Conservation (phyloP, 1,140 invertebrate species). For the Phthorimaea operculella region DNA sequence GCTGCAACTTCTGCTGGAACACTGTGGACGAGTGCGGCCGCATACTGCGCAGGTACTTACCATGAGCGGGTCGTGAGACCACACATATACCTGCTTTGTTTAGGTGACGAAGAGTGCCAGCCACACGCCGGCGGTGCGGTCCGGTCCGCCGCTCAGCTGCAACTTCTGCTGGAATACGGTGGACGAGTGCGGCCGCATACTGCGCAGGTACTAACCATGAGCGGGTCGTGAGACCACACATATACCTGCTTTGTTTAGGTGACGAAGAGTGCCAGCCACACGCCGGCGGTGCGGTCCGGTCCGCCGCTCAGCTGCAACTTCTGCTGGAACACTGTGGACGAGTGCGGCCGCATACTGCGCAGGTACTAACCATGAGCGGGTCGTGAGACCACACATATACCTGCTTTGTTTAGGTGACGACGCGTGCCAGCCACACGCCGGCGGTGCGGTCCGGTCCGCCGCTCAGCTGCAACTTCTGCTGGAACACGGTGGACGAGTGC, state of each 20-base stretch:
- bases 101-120: constrained; percentile 33
- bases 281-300: constrained; percentile 80
- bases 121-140: constrained; percentile 82
- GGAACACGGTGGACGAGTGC: constrained; percentile 86
- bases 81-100: constrained; percentile 2
- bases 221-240: not conserved
- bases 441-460: constrained; percentile 82
- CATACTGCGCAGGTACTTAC: constrained; percentile 70
- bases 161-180: constrained; percentile 91
- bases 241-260: constrained; percentile 10
- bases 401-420: constrained; percentile 16
- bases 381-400: not conserved
- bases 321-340: constrained; percentile 89
- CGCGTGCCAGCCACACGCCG: constrained; percentile 75
- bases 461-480: constrained; percentile 86
- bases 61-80: not conserved
- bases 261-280: constrained; percentile 68
- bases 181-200: constrained; percentile 80
- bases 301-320: constrained; percentile 87
- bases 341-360: constrained; percentile 79
- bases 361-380: constrained; percentile 13
- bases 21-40: constrained; percentile 82
- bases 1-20: constrained; percentile 91
- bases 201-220: constrained; percentile 65
- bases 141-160: constrained; percentile 83